Evolutionary conservation across 2,113 vertebrate genomes (phyloP), one percentile per base, ranked within the genome.

Genomic region (Lagopus muta): DNA sequence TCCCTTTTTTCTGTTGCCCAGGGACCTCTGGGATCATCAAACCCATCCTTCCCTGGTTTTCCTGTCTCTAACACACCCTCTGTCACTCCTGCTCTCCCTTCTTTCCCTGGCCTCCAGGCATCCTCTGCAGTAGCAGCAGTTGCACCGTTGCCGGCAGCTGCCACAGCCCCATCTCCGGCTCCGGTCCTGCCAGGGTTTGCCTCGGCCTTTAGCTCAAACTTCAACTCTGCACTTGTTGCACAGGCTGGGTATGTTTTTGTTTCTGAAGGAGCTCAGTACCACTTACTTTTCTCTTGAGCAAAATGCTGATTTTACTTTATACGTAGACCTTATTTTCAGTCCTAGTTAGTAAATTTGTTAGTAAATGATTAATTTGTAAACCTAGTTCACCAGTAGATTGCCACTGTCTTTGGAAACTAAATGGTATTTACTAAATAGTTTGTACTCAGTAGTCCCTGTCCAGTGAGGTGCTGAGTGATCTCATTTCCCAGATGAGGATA

Each of bases 121-220:
- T 97, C 98, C 25, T 97, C 98, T 67, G 98, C 99, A 34, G 98
- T 99, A 50, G 98, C 99, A 89, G 98, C 98, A 5, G 99, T 99
- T 84, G 97, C 98, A 34, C 98, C 98, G 1, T 97, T 99, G 47
- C 99, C 99, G 5, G 98, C 98, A 9, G 98, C 98, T 5, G 98
- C 97, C 7, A 97, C 98, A 20, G 98, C 98, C 38, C 98, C 98
- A 22, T 98, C 99, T 27, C 98, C 99, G 1, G 98, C 99, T 9
- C 98, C 99, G 0, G 99, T 99, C 89, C 98, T 99, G 74, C 99
- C 99, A 30, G 99, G 99, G 65, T 99, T 99, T 47, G 99, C 99
- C 16, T 99, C 99, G 11, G 99, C 99, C 11, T 99, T 99, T 97
- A 99, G 99, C 96, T 99, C 99, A 93, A 99, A 98, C 96, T 99